These are phyloP conservation scores for Coregonus suidteri DNA, from an alignment of 2,797 vertebrate genomes.

Conservation along the genomic window DNA sequence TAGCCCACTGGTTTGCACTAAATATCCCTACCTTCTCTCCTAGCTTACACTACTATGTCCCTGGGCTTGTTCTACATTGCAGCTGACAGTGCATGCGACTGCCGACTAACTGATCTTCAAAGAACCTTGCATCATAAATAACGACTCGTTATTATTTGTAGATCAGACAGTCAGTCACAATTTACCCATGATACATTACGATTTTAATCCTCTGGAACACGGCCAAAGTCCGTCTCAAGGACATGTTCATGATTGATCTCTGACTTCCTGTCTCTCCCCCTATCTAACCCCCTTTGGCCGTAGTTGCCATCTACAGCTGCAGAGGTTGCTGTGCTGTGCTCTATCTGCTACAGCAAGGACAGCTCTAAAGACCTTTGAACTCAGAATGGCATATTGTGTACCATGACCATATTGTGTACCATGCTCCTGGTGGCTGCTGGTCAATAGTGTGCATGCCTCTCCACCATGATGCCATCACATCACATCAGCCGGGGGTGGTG, in stretches of 20 bases:
- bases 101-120: too few species aligned
- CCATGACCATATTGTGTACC: too few species aligned
- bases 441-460: background rate
- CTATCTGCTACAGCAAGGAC: background rate
- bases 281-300: background rate
- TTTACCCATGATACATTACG: too few species aligned
- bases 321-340: background rate
- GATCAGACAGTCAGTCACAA: too few species aligned
- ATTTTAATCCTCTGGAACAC: too few species aligned
- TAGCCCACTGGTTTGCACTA: background rate
- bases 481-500: constrained; percentile 80
- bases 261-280: background rate
- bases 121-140: too few species aligned
- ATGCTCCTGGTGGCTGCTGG: background rate
- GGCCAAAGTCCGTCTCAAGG: background rate
- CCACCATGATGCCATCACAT: background rate
- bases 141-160: too few species aligned
- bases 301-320: background rate
- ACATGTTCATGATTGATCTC: background rate
- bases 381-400: background rate
- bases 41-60: background rate
- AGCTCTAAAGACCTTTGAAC: background rate
- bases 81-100: too few species aligned
- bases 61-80: background rate
- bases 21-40: background rate